Percentiles rank a stretch among this genome's conserved stretches.
phyloP scores from a whole-genome alignment of 2,888 invertebrate genomes.

The Drosophila dives region DNA sequence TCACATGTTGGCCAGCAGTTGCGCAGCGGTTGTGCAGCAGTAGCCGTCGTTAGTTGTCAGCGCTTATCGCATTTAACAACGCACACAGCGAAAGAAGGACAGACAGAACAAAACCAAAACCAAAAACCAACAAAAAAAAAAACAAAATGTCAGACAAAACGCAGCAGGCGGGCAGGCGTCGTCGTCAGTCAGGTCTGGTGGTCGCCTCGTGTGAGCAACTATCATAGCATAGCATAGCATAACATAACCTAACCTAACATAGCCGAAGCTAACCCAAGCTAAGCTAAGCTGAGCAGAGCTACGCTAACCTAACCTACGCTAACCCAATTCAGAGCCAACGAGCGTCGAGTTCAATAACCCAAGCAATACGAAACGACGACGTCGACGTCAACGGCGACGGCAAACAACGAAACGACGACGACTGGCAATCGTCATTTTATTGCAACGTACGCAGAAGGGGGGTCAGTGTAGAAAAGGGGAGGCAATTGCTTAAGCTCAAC shows the following conservation, averaged over 20 bases:
- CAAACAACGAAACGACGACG: conserved; percentile 11
- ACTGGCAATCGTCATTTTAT: conserved; percentile 46
- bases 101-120: conserved; percentile 19
- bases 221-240: conserved; percentile 16
- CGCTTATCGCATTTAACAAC: conserved; percentile 68
- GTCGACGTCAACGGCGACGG: conserved; percentile 7
- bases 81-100: conserved; percentile 23
- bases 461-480: neutral
- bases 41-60: conserved; percentile 51
- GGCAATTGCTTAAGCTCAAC: conserved; percentile 4
- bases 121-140: neutral
- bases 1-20: conserved; percentile 16
- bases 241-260: conserved; percentile 38
- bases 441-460: conserved; percentile 15
- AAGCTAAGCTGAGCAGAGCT: conserved; percentile 34
- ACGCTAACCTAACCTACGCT: conserved; percentile 75
- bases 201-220: conserved; percentile 39
- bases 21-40: conserved; percentile 18
- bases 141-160: conserved; percentile 19
- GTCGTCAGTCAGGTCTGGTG: conserved; percentile 30
- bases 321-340: conserved; percentile 74
- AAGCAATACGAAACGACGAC: conserved; percentile 17
- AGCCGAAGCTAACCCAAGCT: conserved; percentile 1
- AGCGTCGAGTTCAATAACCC: conserved; percentile 71
- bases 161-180: conserved; percentile 44